phyloP scores from a whole-genome alignment of 2,888 invertebrate genomes.

The Mechanitis mazaeus region DNA sequence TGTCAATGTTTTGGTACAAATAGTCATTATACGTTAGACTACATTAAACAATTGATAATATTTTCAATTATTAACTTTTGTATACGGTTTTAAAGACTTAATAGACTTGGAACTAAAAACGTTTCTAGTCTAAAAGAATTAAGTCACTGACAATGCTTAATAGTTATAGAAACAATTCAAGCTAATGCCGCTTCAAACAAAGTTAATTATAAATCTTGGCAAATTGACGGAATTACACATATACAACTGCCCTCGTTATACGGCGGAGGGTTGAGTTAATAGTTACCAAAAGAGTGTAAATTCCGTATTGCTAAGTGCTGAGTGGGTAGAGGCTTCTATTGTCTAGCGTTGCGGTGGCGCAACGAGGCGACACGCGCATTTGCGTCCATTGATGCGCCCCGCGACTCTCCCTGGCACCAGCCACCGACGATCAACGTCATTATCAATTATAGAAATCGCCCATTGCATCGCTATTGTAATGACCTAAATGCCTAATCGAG shows the following conservation, averaged over 20 bases:
- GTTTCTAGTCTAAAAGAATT: too few relatives aligned
- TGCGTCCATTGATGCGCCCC: conserved; percentile 65
- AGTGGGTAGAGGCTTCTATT: conserved; percentile 47
- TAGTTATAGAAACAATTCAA: neutral
- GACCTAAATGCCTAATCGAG: conserved; percentile 69
- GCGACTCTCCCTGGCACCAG: conserved; percentile 29
- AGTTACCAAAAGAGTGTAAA: conserved; percentile 55
- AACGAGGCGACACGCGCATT: conserved; percentile 71
- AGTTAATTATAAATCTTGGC: conserved; percentile 6
- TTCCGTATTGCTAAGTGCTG: conserved; percentile 49
- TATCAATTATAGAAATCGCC: conserved; percentile 55
- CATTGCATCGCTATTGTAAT: conserved; percentile 50
- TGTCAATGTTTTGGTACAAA: too few relatives aligned
- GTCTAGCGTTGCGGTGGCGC: conserved; percentile 53
- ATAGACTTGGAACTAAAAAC: too few relatives aligned
- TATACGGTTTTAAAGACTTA: too few relatives aligned
- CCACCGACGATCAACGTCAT: conserved; percentile 27
- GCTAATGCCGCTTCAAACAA: conserved; percentile 9
- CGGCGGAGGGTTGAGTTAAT: conserved; percentile 51
- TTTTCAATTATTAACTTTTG: too few relatives aligned
- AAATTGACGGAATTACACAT: conserved; percentile 13
- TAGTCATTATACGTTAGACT: too few relatives aligned
- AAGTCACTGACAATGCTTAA: neutral
- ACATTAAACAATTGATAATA: too few relatives aligned
- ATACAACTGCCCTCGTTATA: conserved; percentile 41